phyloP scores from a whole-genome alignment of 2,888 invertebrate genomes.

The Drosophila bunnanda region DNA sequence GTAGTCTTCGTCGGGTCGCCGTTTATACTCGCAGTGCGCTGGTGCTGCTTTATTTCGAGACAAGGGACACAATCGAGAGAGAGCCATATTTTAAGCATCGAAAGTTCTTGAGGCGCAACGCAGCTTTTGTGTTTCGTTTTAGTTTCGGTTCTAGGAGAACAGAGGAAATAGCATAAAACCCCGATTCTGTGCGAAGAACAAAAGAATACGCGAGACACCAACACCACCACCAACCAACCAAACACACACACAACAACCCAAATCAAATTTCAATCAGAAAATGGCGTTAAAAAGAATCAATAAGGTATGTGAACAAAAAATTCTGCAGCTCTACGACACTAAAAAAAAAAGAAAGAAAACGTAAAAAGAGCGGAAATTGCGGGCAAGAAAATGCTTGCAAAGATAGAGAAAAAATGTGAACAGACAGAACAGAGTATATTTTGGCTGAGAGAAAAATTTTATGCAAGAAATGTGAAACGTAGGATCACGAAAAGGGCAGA shows the following conservation, averaged over 20 bases:
- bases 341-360: conserved; percentile 31
- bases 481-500: conserved; percentile 63
- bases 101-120: conserved; percentile 64
- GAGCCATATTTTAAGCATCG: conserved; percentile 48
- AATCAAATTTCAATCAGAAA: conserved; percentile 85
- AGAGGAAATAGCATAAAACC: conserved; percentile 15
- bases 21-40: conserved; percentile 71
- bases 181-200: conserved; percentile 53
- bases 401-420: conserved; percentile 65
- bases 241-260: conserved; percentile 71
- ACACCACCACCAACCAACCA: conserved; percentile 62
- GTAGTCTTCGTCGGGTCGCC: conserved; percentile 78
- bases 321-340: conserved; percentile 51
- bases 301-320: conserved; percentile 87
- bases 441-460: conserved; percentile 62
- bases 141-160: conserved; percentile 57
- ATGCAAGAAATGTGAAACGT: conserved; percentile 83
- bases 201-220: conserved; percentile 67
- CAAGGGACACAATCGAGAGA: conserved; percentile 63
- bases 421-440: conserved; percentile 30
- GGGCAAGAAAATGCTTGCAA: conserved; percentile 31
- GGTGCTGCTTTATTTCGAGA: conserved; percentile 74
- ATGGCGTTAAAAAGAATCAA: conserved; percentile 99
- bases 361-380: conserved; percentile 44
- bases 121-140: conserved; percentile 75